These are phyloP conservation scores for Adelognathus sp. DNA, from an alignment of 2,888 invertebrate genomes.

Conservation along the genomic window DNA sequence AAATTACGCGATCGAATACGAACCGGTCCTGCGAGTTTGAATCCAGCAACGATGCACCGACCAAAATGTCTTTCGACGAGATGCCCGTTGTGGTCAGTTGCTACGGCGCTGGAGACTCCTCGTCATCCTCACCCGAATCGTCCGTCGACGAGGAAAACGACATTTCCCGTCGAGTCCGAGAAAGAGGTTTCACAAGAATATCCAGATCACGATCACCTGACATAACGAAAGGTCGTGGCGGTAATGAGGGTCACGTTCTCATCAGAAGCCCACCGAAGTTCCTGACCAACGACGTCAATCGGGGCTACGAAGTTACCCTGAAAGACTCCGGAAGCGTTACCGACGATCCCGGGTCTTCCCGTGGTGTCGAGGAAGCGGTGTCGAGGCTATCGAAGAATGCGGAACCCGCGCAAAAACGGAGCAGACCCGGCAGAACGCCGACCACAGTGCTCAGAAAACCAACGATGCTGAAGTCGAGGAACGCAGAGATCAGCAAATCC, in stretches of 20 bases:
- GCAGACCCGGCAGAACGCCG: conserved; percentile 44
- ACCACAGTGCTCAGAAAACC: conserved; percentile 71
- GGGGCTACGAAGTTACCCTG: background rate
- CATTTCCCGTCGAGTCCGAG: conserved; percentile 43
- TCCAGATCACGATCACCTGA: conserved; percentile 56
- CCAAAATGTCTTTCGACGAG: conserved; percentile 64
- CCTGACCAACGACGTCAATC: background rate
- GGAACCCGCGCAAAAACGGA: conserved; percentile 14
- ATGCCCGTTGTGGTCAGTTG: conserved; percentile 59
- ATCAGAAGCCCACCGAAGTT: conserved; percentile 24
- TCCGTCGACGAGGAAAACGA: conserved; percentile 65
- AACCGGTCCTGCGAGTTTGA: conserved; percentile 72
- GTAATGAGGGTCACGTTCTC: conserved; percentile 16
- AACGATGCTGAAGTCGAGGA: conserved; percentile 71
- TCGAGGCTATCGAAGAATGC: background rate
- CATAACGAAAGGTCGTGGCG: background rate
- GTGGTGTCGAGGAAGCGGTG: background rate
- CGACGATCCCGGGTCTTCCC: background rate
- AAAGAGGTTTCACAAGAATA: conserved; percentile 44
- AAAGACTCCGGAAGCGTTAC: background rate
- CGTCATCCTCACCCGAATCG: conserved; percentile 67
- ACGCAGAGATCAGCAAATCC: conserved; percentile 74
- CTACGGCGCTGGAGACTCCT: conserved; percentile 59
- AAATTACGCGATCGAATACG: conserved; percentile 65
- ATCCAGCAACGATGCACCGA: conserved; percentile 74